A percentile compares a stretch with the other conserved stretches of the same genome.
Evolutionary conservation across 2,113 vertebrate genomes (phyloP).

Genomic region (Menura novaehollandiae): DNA sequence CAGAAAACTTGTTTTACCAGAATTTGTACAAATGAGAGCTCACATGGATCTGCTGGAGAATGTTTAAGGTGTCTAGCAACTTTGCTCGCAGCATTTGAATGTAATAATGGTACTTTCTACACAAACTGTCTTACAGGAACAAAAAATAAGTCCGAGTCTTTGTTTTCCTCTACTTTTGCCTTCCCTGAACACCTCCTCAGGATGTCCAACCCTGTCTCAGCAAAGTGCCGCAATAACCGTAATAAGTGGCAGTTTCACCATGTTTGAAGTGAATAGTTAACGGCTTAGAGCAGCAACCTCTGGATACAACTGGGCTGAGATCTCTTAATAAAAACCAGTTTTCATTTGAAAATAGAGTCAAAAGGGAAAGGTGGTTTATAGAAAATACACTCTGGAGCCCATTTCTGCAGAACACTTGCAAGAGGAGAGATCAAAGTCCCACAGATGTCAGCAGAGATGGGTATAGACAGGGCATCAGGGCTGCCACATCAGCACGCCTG

Average conservation of each 20-base stretch:
- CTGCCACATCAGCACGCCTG: accelerated
- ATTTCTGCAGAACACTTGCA: neutral
- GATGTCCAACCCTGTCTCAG: neutral
- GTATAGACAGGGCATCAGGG: neutral
- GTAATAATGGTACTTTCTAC: neutral
- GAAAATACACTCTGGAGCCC: neutral
- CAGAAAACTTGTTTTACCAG: conserved; percentile 33
- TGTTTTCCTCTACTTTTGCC: neutral
- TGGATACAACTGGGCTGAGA: neutral
- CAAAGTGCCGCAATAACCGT: neutral
- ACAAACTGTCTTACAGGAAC: neutral
- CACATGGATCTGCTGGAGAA: neutral
- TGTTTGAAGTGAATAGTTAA: neutral
- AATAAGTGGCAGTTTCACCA: neutral
- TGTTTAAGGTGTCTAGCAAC: neutral
- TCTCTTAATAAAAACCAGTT: neutral
- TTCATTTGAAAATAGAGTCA: neutral
- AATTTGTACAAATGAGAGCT: conserved; percentile 35
- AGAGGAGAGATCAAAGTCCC: neutral
- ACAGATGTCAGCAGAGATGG: neutral
- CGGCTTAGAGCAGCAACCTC: neutral
- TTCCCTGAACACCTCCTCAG: neutral
- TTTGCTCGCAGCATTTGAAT: neutral
- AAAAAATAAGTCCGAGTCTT: neutral
- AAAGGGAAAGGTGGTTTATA: neutral